phyloP scores from a whole-genome alignment of 2,113 vertebrate species.

The Carlito syrichta region DNA sequence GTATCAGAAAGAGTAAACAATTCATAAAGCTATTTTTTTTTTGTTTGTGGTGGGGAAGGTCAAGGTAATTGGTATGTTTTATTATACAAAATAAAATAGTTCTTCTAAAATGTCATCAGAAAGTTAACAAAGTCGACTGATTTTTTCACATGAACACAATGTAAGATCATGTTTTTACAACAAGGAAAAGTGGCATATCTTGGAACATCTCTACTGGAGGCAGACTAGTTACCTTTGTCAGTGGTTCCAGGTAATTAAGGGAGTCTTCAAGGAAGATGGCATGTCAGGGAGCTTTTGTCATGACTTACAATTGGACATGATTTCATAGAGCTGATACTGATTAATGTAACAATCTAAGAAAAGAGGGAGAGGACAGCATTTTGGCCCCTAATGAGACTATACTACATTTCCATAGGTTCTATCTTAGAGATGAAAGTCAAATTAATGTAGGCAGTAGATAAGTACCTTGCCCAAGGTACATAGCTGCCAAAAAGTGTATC shows the following conservation, averaged over 20 bases:
- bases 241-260: neutral
- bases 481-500: neutral
- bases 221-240: neutral
- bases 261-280: neutral
- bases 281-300: neutral
- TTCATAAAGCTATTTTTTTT: neutral
- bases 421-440: neutral
- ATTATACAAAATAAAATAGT: neutral
- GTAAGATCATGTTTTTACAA: neutral
- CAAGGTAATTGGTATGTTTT: neutral
- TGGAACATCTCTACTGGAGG: neutral
- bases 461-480: neutral
- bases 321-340: neutral
- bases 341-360: neutral
- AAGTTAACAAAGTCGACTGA: neutral
- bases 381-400: neutral
- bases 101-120: neutral
- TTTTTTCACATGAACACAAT: neutral
- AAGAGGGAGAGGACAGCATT: neutral
- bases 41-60: neutral
- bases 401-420: fast-evolving
- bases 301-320: neutral
- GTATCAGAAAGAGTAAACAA: neutral
- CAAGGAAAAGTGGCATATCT: neutral
- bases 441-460: neutral